These are phyloP conservation scores for Euborellia annulipes DNA, from an alignment of 1,140 invertebrate genomes.

Conservation along the genomic window DNA sequence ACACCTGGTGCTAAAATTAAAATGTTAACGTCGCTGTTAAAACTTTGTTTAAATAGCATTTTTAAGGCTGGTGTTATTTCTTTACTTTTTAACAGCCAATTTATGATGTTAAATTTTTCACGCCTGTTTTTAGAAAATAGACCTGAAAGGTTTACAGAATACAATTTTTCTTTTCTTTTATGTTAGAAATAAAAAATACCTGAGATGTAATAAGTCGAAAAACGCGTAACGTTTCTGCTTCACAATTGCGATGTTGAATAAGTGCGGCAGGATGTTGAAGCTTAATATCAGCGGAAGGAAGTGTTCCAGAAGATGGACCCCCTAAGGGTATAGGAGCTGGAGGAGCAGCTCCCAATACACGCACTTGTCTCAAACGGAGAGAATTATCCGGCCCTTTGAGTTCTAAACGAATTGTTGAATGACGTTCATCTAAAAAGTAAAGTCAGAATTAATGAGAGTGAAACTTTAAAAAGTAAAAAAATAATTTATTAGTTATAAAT, in stretches of 20 bases:
- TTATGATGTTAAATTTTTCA: too few relatives aligned
- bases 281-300: slow-evolving; percentile 23
- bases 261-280: slow-evolving; percentile 33
- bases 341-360: slow-evolving; percentile 39
- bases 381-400: slow-evolving; percentile 83
- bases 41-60: too few relatives aligned
- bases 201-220: slow-evolving; percentile 87
- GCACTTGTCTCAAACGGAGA: slow-evolving; percentile 71
- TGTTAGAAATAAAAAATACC: too few relatives aligned
- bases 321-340: slow-evolving; percentile 27
- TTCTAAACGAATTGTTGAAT: slow-evolving; percentile 55
- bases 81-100: too few relatives aligned
- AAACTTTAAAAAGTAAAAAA: too few relatives aligned
- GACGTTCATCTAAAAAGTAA: slow-evolving; percentile 28
- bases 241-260: slow-evolving; percentile 76
- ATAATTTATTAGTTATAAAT: slow-evolving; percentile 21
- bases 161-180: too few relatives aligned
- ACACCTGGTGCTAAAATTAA: too few relatives aligned
- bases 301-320: neutral
- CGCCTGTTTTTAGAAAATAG: too few relatives aligned
- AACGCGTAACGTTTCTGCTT: slow-evolving; percentile 81
- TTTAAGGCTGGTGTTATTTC: too few relatives aligned
- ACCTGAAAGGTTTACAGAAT: too few relatives aligned
- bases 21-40: too few relatives aligned
- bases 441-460: too few relatives aligned